Percentiles rank a stretch among this genome's conserved stretches.
Evolutionary conservation across 2,888 invertebrate species (phyloP).

Genomic region (Yponomeuta plumbellus): DNA sequence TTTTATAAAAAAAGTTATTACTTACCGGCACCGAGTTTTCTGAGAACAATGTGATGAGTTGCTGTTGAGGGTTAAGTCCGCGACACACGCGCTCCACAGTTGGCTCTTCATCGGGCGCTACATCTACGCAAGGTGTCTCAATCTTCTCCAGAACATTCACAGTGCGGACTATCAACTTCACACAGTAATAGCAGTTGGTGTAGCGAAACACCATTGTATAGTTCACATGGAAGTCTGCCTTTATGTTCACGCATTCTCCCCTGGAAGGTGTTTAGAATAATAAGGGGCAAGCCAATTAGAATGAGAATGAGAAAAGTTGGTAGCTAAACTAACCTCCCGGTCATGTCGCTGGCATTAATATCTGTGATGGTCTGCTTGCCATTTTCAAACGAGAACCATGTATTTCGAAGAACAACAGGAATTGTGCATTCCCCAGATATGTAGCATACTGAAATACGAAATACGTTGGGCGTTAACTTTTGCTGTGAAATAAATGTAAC

Average conservation of each 20-base stretch:
- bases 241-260: slow-evolving; percentile 84
- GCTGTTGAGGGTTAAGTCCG: slow-evolving; percentile 85
- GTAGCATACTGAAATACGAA: slow-evolving; percentile 45
- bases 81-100: slow-evolving; percentile 86
- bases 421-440: slow-evolving; percentile 79
- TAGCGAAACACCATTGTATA: slow-evolving; percentile 89
- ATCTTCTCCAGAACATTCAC: slow-evolving; percentile 92
- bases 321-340: slow-evolving; percentile 60
- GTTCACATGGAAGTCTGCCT: slow-evolving; percentile 85
- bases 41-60: slow-evolving; percentile 89
- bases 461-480: slow-evolving; percentile 52
- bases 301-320: neutral
- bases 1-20: too few species aligned
- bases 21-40: slow-evolving; percentile 89
- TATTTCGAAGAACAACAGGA: slow-evolving; percentile 86
- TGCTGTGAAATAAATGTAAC: neutral
- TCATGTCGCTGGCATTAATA: slow-evolving; percentile 88
- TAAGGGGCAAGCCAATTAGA: neutral
- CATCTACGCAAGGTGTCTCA: slow-evolving; percentile 88
- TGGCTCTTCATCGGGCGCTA: slow-evolving; percentile 79
- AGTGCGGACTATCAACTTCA: slow-evolving; percentile 89
- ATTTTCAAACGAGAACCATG: slow-evolving; percentile 95
- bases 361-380: slow-evolving; percentile 89
- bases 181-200: slow-evolving; percentile 87
- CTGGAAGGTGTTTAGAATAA: slow-evolving; percentile 40